These are phyloP conservation scores for Parnassius mnemosyne DNA, from an alignment of 2,888 invertebrate species.

Conservation along the genomic window DNA sequence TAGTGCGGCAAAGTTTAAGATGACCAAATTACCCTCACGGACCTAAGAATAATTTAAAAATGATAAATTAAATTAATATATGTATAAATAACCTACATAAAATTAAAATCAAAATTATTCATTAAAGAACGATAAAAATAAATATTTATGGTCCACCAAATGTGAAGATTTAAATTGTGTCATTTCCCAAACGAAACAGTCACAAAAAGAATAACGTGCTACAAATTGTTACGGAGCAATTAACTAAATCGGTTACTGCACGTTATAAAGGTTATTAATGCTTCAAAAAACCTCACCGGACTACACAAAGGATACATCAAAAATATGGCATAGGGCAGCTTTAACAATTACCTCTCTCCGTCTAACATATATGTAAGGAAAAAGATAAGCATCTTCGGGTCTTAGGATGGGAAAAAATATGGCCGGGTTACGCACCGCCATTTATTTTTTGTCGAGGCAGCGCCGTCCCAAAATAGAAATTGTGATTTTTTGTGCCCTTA, in stretches of 20 bases:
- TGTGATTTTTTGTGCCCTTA: constrained; percentile 1
- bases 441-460: constrained; percentile 24
- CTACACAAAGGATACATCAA: constrained; percentile 14
- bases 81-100: too few relatives aligned
- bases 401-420: constrained; percentile 24
- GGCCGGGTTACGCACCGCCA: constrained; percentile 27
- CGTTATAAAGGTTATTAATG: constrained; percentile 6
- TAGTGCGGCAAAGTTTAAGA: too few relatives aligned
- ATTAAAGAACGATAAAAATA: neutral
- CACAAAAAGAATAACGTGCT: neutral
- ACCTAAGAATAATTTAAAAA: too few relatives aligned
- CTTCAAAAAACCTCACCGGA: constrained; percentile 6
- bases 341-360: constrained; percentile 14
- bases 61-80: too few relatives aligned
- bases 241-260: constrained; percentile 14
- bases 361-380: constrained; percentile 10
- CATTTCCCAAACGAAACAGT: neutral
- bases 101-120: neutral
- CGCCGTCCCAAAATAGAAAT: constrained; percentile 26
- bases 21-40: too few relatives aligned
- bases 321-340: constrained; percentile 12
- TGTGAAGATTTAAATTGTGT: neutral
- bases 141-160: neutral
- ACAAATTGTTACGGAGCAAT: constrained; percentile 5
- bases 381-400: constrained; percentile 20